Evolutionary conservation across 2,888 invertebrate species (phyloP).

Genomic region (Sarcophaga rosellei): DNA sequence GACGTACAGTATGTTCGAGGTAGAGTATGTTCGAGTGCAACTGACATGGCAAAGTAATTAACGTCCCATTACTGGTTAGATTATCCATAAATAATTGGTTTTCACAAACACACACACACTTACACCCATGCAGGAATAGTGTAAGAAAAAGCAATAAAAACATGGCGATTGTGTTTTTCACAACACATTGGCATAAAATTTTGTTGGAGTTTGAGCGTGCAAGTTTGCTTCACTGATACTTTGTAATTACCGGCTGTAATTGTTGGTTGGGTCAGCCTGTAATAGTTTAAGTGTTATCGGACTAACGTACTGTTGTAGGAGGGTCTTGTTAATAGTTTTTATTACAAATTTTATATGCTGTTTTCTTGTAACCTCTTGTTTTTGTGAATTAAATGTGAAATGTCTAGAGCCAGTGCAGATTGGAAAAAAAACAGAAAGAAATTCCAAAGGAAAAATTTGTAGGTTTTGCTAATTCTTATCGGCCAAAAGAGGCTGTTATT

Average conservation of each 20-base stretch:
- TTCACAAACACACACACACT: conserved; percentile 59
- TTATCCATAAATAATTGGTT: conserved; percentile 81
- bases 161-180: conserved; percentile 1
- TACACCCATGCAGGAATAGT: not conserved
- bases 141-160: not conserved
- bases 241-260: conserved; percentile 37
- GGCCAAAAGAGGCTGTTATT: conserved; percentile 12
- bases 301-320: conserved; percentile 24
- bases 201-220: conserved; percentile 48
- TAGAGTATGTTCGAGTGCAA: conserved; percentile 67
- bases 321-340: conserved; percentile 57
- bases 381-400: not conserved
- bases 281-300: conserved; percentile 39
- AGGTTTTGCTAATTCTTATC: conserved; percentile 45
- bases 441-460: not conserved
- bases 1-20: not conserved
- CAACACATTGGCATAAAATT: conserved; percentile 53
- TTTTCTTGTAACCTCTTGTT: not conserved
- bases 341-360: not conserved
- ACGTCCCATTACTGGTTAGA: conserved; percentile 81
- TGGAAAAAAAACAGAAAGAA: not conserved
- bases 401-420: not conserved
- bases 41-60: conserved; percentile 79
- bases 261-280: conserved; percentile 44
- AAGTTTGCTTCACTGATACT: conserved; percentile 57